Evolutionary conservation across 2,113 vertebrate genomes (phyloP), one percentile per base, ranked within the genome.

Genomic region (Hydrochoerus hydrochaeris): DNA sequence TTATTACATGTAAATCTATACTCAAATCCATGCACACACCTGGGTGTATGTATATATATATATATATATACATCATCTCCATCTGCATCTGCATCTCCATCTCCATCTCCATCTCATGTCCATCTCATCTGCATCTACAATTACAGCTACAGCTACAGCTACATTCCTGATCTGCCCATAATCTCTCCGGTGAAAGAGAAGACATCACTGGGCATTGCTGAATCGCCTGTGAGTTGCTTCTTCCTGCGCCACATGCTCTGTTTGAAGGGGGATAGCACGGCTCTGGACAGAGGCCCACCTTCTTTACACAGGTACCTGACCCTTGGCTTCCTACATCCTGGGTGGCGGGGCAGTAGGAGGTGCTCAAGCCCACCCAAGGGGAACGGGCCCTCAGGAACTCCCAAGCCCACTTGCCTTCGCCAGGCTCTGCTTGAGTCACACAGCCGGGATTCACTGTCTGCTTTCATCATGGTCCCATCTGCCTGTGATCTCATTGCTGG

Each of bases 101-200:
- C n/a, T n/a, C n/a, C n/a, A n/a, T n/a, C n/a, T n/a, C n/a, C n/a
- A n/a, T n/a, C n/a, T 26, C n/a, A 10, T 52, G 28, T 30, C 22
- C n/a, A 19, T 67, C 58, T 60, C 60, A 19, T n/a, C 35, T 44
- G 1, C 22, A 20, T 22, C n/a, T n/a, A n/a, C n/a, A n/a, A n/a
- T n/a, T 24, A 54, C 54, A 57, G 44, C 38, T 41, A 44, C 49
- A 69, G 24, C 41, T 46, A 4, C 19, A 6, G 67, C 35, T 26
- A 30, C 44, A 20, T 75, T 46, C 7, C 1, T 77, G n/a, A 11
- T 14, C 1, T 28, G 0, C 6, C 19, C 6, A 1, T 52, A 7
- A 13, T 58, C 49, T 4, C 8, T 30, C 32, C 16, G 28, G 71
- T 60, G 20, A 82, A 44, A n/a, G 22, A 17, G 22, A 88, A 8